phyloP scores from a whole-genome alignment of 2,888 invertebrate genomes.

The Drosophila prolongata region DNA sequence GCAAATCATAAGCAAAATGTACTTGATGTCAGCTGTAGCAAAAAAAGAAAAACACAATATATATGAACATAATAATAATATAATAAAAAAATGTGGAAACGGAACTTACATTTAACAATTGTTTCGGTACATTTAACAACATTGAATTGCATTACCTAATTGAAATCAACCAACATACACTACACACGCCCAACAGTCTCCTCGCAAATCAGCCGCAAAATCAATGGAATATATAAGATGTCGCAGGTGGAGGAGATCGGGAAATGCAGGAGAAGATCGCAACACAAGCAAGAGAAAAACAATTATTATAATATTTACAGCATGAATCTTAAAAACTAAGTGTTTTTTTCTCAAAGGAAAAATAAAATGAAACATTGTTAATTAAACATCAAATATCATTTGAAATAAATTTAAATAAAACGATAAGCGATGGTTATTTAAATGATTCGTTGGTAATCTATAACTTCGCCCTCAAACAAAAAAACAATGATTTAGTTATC shows the following conservation, averaged over 20 bases:
- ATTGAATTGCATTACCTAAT: conserved; percentile 44
- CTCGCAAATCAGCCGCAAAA: conserved; percentile 9
- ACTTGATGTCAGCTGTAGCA: conserved; percentile 76
- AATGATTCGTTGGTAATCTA: neutral
- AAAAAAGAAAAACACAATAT: conserved; percentile 48
- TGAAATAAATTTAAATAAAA: conserved; percentile 71
- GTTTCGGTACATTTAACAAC: conserved; percentile 38
- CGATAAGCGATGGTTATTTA: conserved; percentile 5
- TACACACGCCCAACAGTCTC: conserved; percentile 5
- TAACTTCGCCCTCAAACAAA: no score
- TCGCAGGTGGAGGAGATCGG: conserved; percentile 7
- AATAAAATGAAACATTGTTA: conserved; percentile 73
- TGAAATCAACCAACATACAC: conserved; percentile 14
- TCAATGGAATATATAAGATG: conserved; percentile 5
- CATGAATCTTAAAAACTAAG: conserved; percentile 74
- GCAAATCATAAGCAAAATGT: conserved; percentile 62
- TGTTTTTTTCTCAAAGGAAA: conserved; percentile 75
- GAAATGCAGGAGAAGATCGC: conserved; percentile 11
- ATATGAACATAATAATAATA: conserved; percentile 41
- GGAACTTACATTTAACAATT: conserved; percentile 24
- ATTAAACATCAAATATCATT: conserved; percentile 77
- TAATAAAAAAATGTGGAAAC: conserved; percentile 33
- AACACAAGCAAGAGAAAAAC: conserved; percentile 26
- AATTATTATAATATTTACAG: conserved; percentile 62
- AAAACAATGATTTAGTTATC: no score